phyloP scores from a whole-genome alignment of 2,888 invertebrate genomes.

The Fragum fragum region DNA sequence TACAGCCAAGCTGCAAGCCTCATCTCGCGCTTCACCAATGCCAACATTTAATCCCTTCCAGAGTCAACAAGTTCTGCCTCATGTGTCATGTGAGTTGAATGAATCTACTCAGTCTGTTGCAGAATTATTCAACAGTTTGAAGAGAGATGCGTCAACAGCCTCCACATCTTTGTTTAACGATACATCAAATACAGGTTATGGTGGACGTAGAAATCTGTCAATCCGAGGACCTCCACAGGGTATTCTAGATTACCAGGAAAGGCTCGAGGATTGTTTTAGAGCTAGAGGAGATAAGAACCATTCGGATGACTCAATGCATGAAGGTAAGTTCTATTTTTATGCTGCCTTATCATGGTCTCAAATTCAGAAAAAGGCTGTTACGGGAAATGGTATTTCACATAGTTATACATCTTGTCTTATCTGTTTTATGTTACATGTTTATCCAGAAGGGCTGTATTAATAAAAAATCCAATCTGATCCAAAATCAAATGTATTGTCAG shows the following conservation, averaged over 20 bases:
- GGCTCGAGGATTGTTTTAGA: constrained; percentile 1
- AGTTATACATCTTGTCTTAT: no score
- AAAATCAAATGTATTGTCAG: no score
- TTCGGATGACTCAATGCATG: not conserved
- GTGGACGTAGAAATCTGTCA: not conserved
- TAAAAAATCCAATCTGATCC: no score
- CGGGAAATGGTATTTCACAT: no score
- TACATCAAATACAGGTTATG: not conserved
- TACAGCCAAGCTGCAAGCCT: constrained; percentile 26
- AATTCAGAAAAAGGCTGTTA: no score
- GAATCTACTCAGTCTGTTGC: constrained; percentile 18
- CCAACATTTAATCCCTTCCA: constrained; percentile 16
- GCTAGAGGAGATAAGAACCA: not conserved
- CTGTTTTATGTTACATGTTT: no score
- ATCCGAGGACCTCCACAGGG: not conserved
- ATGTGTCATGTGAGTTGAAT: not conserved
- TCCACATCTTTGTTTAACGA: not conserved
- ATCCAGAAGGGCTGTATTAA: no score
- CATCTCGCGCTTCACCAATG: constrained; percentile 4
- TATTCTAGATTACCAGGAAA: constrained; percentile 1
- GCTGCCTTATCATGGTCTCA: no score
- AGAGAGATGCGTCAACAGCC: not conserved
- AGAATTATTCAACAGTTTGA: constrained; percentile 36
- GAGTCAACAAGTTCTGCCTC: not conserved
- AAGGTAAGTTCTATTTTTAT: not conserved